phyloP scores from a whole-genome alignment of 1,140 invertebrate species.

The Gonioctena quinquepunctata region DNA sequence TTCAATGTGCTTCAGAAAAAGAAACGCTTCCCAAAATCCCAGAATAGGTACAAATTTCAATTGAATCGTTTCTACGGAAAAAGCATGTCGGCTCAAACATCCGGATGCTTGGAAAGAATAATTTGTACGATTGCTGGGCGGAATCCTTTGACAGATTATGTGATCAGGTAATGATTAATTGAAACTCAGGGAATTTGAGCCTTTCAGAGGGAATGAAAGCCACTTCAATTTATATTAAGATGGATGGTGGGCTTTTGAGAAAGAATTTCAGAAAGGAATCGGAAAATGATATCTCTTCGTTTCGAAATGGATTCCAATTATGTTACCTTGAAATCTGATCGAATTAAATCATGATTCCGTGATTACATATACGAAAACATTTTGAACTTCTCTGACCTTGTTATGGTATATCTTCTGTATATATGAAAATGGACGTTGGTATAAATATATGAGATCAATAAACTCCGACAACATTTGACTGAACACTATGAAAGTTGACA shows the following conservation, averaged over 20 bases:
- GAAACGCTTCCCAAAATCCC: background rate
- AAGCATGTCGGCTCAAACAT: background rate
- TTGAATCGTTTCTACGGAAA: background rate
- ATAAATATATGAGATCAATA: no score
- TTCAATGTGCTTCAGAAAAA: background rate
- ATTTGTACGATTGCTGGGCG: background rate
- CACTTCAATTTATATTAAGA: background rate
- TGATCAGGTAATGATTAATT: background rate
- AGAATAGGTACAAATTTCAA: background rate
- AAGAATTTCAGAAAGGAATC: background rate
- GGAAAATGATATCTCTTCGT: no score
- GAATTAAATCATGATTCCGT: no score
- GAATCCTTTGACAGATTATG: background rate
- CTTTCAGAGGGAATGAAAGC: background rate
- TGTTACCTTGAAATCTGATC: no score
- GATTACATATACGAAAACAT: no score
- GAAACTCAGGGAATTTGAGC: background rate
- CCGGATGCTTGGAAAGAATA: background rate
- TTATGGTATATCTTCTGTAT: no score
- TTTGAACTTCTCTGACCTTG: no score
- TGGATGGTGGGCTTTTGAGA: background rate
- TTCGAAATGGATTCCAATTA: no score
- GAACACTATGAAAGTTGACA: no score
- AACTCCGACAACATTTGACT: no score
- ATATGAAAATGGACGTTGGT: no score